Base-by-base conservation (phyloP, 2,888 invertebrate genomes). In the Agrilus mali region DNA sequence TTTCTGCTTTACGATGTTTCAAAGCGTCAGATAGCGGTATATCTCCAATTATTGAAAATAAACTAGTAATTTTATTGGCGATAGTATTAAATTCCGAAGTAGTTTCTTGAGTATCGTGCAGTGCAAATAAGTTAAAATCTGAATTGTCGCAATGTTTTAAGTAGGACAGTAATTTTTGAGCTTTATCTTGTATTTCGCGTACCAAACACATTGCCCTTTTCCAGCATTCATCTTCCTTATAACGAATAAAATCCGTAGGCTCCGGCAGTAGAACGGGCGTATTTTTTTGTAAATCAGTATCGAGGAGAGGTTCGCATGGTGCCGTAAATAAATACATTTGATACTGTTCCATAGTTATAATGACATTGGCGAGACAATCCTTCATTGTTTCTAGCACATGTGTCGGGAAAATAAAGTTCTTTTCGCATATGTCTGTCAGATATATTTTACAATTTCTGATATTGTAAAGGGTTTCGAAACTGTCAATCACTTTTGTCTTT, bases 281-380 rank as follows among this genome's bases (percentile, higher is more conserved):
- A 40, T 59, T 55, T 2, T 46, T 37, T 14, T 50, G 41, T 20
- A 60, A 60, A n/a, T 57, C 57, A 1, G 43, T 39, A 7, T 50
- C 55, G 16, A 61, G 48, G 34, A 51, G 50, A 15, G 51, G 53
- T 49, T 68, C 63, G 7, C 57, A 56, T 0, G 83, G 81, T 44
- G 75, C 75, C 47, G 77, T 76, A 54, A 79, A 72, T 1, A 89
- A 59, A 15, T 87, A 65, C 2, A 84, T 61, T 44, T 70, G 65
- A 53, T 82, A 78, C 58, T 90, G 88, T 50, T 80, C 77, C 17
- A 86, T 64, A 8, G 78, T 68, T 43, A 76, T 68, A 33, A 69
- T 62, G 7, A 70, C 57, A 42, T 73, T 70, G 2, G 72, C 70
- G 45, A 77, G 65, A 41, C 74, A 63, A 38, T 72, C 66, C 33